These are phyloP conservation scores for Sebastiscus albofasciatus DNA, from an alignment of 2,797 vertebrate genomes.

Conservation along the genomic window DNA sequence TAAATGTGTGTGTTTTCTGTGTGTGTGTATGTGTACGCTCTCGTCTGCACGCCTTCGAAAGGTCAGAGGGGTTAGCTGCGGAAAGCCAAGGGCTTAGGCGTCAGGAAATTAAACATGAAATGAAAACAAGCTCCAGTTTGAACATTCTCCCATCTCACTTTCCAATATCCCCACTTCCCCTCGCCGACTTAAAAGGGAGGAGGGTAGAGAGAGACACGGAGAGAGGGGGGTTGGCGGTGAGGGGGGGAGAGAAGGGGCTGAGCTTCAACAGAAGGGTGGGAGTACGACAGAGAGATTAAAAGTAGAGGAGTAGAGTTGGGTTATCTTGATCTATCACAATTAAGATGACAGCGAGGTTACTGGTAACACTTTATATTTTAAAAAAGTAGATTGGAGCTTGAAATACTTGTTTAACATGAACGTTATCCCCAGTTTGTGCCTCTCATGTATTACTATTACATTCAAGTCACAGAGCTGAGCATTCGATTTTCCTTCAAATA, in stretches of 20 bases:
- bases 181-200: conserved; percentile 77
- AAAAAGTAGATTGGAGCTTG: conserved; percentile 3
- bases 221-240: conserved; percentile 30
- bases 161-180: conserved; percentile 90
- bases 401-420: neutral
- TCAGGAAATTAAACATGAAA: conserved; percentile 99
- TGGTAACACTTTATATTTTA: conserved; percentile 29
- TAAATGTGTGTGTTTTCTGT: conserved; percentile 44
- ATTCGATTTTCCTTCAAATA: neutral
- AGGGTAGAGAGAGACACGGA: conserved; percentile 64
- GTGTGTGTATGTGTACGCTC: conserved; percentile 56
- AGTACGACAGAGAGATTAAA: conserved; percentile 34
- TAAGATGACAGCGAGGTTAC: conserved; percentile 9
- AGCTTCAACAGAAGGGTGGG: conserved; percentile 38
- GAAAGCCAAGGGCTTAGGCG: conserved; percentile 95
- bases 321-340: conserved; percentile 48
- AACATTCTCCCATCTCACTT: conserved; percentile 92
- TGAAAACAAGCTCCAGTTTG: conserved; percentile 95
- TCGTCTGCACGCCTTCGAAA: conserved; percentile 76
- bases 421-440: neutral
- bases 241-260: conserved; percentile 33
- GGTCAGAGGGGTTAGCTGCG: conserved; percentile 85
- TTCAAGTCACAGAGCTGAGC: neutral
- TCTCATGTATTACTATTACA: neutral
- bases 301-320: conserved; percentile 24